A percentile compares a stretch with the other conserved stretches of the same genome.
These are phyloP conservation scores for Odontamblyopus lacepedii DNA, from an alignment of 2,797 vertebrate genomes.

Conservation along the genomic window DNA sequence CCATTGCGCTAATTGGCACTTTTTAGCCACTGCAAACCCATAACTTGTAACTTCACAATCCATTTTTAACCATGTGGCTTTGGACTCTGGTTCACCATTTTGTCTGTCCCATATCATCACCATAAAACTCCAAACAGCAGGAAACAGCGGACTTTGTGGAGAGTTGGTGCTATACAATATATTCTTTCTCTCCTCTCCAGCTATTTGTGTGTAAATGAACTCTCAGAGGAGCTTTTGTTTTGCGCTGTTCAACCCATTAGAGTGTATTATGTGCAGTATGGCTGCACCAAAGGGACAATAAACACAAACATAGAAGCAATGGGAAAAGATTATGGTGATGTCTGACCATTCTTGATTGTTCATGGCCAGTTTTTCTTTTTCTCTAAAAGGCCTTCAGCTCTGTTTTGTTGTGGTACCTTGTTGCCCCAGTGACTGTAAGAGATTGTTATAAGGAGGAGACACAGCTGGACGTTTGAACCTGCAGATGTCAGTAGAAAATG, in stretches of 20 bases:
- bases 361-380: not conserved
- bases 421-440: constrained; percentile 1
- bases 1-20: constrained; percentile 55
- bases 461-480: constrained; percentile 1
- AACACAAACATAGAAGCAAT: constrained; percentile 21
- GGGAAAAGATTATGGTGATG: not conserved
- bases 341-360: constrained; percentile 1
- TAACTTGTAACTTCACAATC: constrained; percentile 38
- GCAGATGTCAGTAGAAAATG: not conserved
- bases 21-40: constrained; percentile 46
- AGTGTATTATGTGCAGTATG: constrained; percentile 52
- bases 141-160: constrained; percentile 13
- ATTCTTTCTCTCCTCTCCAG: constrained; percentile 9
- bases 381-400: not conserved
- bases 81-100: constrained; percentile 42
- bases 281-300: constrained; percentile 45
- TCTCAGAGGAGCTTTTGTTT: constrained; percentile 62
- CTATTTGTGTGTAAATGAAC: constrained; percentile 69
- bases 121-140: constrained; percentile 39
- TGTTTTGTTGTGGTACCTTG: constrained; percentile 3
- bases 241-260: constrained; percentile 54
- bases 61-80: constrained; percentile 60
- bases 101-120: constrained; percentile 41
- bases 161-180: constrained; percentile 13
- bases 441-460: not conserved